Conservation (phyloP, 2,888 invertebrate species). For the Leptopilina drosophilae region DNA sequence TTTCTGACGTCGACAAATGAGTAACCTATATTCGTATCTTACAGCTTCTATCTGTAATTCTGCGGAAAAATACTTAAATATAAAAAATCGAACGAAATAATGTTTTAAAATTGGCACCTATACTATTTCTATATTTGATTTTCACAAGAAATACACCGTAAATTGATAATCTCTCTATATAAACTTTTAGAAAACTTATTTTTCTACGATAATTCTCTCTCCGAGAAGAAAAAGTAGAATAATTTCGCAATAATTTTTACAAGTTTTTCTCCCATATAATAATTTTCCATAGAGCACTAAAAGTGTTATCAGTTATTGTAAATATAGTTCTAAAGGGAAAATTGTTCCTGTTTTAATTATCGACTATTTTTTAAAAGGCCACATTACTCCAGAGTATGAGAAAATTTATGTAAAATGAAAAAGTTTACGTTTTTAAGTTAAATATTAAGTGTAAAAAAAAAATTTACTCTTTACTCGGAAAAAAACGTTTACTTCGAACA, state of each 20-base stretch:
- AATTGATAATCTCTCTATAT: constrained; percentile 17
- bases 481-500: too few relatives aligned
- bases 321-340: background rate
- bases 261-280: background rate
- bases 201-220: background rate
- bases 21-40: constrained; percentile 1
- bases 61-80: background rate
- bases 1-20: background rate
- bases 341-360: background rate
- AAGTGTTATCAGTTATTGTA: background rate
- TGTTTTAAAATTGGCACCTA: constrained; percentile 14
- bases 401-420: background rate
- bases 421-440: too few relatives aligned
- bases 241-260: background rate
- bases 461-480: too few relatives aligned
- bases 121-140: background rate
- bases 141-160: background rate
- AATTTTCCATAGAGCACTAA: background rate
- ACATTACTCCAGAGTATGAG: background rate
- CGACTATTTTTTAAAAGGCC: too few relatives aligned
- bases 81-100: constrained; percentile 19
- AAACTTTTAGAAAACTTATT: background rate
- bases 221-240: background rate
- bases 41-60: constrained; percentile 10
- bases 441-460: too few relatives aligned